Percentiles rank a stretch among this genome's conserved stretches.
Evolutionary conservation across 64 coral and sea anemone genomes (phyloP).

Genomic region (Stichodactyla mertensii): DNA sequence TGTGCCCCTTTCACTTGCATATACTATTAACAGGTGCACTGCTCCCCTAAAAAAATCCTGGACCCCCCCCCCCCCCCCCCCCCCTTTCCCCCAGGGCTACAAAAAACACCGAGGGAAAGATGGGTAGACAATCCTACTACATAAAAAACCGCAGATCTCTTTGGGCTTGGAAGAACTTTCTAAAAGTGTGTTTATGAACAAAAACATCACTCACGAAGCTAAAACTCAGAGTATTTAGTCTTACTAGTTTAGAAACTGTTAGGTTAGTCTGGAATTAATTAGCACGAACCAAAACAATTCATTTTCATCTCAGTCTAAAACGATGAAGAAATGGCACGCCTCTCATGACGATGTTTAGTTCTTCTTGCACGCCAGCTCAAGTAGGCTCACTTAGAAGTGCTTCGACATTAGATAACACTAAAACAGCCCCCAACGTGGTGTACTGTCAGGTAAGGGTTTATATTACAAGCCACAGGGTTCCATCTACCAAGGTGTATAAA

Average conservation of each 20-base stretch:
- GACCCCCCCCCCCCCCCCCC: too few relatives aligned
- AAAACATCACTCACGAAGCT: not conserved
- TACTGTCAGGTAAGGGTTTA: not conserved
- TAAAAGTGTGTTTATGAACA: not conserved
- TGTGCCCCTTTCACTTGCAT: too few relatives aligned
- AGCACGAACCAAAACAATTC: not conserved
- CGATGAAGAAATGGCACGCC: not conserved
- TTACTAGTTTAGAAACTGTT: not conserved
- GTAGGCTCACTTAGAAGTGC: not conserved
- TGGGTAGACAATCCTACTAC: not conserved
- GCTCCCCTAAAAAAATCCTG: too few relatives aligned
- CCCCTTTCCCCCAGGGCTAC: too few relatives aligned
- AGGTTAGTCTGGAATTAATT: not conserved
- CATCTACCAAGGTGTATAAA: conserved; percentile 14
- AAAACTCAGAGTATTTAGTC: not conserved
- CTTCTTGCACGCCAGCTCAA: not conserved
- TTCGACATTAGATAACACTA: not conserved
- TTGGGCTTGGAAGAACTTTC: not conserved
- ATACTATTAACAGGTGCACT: too few relatives aligned
- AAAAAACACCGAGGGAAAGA: too few relatives aligned
- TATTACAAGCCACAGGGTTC: not conserved
- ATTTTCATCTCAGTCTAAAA: not conserved
- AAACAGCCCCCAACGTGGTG: not conserved
- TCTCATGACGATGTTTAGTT: not conserved
- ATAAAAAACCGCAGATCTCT: not conserved